phyloP scores from a whole-genome alignment of 2,888 invertebrate genomes.

The Aquatica leii region DNA sequence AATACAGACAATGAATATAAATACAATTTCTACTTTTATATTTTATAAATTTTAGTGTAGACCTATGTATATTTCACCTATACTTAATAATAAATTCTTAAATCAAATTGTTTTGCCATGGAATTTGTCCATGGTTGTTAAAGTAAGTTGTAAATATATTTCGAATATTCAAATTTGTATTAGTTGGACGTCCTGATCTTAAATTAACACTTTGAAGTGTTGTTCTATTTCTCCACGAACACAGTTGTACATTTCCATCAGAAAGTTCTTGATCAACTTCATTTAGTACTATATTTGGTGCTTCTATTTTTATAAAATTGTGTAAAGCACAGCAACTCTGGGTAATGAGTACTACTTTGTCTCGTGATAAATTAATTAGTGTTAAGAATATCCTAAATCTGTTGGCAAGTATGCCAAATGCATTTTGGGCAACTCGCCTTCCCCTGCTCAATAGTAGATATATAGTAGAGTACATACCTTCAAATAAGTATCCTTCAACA shows the following conservation, averaged over 20 bases:
- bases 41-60: neutral
- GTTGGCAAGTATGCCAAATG: slow-evolving; percentile 10
- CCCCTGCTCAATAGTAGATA: neutral
- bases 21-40: slow-evolving; percentile 5
- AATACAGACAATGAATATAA: neutral
- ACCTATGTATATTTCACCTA: neutral
- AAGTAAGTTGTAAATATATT: slow-evolving; percentile 12
- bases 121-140: slow-evolving; percentile 2
- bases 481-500: too few species aligned
- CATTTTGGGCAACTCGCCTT: slow-evolving; percentile 4
- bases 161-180: neutral
- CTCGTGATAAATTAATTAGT: slow-evolving; percentile 4
- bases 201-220: neutral
- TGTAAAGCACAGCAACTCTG: slow-evolving; percentile 20
- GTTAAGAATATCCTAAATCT: neutral
- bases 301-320: slow-evolving; percentile 19
- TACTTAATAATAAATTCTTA: neutral
- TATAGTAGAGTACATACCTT: too few species aligned
- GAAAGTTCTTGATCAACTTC: neutral
- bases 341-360: slow-evolving; percentile 16
- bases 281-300: neutral
- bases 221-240: neutral
- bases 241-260: neutral
- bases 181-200: neutral
- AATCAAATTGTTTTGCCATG: slow-evolving; percentile 11